Evolutionary conservation across 2,113 vertebrate genomes (phyloP), one percentile per base, ranked within the genome.

Genomic region (Scytalopus superciliaris): DNA sequence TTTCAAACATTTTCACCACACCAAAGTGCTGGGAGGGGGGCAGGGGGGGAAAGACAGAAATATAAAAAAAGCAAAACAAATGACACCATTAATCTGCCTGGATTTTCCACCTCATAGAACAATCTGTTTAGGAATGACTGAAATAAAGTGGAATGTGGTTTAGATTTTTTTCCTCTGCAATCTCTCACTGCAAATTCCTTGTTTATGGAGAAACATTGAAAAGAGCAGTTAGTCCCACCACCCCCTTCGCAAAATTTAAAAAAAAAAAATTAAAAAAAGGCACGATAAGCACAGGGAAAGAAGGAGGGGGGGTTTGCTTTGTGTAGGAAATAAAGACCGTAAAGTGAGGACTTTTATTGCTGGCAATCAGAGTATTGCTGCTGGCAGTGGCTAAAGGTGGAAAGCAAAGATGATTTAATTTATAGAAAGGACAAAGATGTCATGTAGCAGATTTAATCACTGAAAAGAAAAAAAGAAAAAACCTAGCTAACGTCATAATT

Each of bases 381-480:
- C 97, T 91, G 83, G 98, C 97, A 97, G 92, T 96, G 97, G 97
- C 97, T 97, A 97, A 97, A 98, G 97, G 98, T 98, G 97, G 97
- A 98, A 98, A 98, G 97, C 97, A 97, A 97, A 97, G 98, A 98
- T 98, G 97, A 98, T 98, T 98, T 98, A 98, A 98, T 98, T 98
- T 98, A 98, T 98, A 98, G 97, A 98, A 98, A 98, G 98, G 98
- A 98, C 98, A 98, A 98, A 97, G 97, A 98, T 98, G 98, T 98
- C 98, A 97, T 98, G 98, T 98, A 98, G 98, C 98, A 98, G 98
- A 98, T 98, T 98, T 98, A 98, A 98, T 98, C 98, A 98, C 97
- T 96, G 95, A 97, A 98, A 97, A 97, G 97, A 96, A 97, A 97
- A 97, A 78, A 80, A 63, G 16, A 94, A 97, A 96, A 98, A 97